phyloP scores from a whole-genome alignment of 2,888 invertebrate species.

The Idaea biselata region DNA sequence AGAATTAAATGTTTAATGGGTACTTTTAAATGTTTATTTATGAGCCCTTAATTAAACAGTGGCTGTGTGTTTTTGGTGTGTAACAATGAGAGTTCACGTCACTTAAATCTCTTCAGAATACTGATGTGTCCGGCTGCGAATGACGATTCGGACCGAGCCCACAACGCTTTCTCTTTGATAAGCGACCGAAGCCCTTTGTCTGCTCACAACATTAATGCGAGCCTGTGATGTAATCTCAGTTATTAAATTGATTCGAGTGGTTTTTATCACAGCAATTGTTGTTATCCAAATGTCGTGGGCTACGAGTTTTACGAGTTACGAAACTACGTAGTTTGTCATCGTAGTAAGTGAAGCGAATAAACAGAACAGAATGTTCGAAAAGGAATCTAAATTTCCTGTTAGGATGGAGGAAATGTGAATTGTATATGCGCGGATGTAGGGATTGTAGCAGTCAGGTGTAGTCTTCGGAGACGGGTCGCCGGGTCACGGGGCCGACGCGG shows the following conservation, averaged over 20 bases:
- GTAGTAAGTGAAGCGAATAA: constrained; percentile 42
- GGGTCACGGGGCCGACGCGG: constrained; percentile 33
- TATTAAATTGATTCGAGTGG: constrained; percentile 66
- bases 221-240: constrained; percentile 59
- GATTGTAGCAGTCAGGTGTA: constrained; percentile 46
- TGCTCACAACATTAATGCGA: constrained; percentile 66
- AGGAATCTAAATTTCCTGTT: constrained; percentile 51
- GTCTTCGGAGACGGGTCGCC: constrained; percentile 40
- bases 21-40: constrained; percentile 19
- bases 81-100: constrained; percentile 26
- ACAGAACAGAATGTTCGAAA: constrained; percentile 44
- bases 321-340: constrained; percentile 11
- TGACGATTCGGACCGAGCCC: constrained; percentile 30
- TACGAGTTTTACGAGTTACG: constrained; percentile 13
- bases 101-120: constrained; percentile 26
- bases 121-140: constrained; percentile 25
- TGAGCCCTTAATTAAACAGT: constrained; percentile 19
- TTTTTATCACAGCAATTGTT: constrained; percentile 49
- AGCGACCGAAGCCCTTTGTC: constrained; percentile 61
- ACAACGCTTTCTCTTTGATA: constrained; percentile 68
- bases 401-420: constrained; percentile 49
- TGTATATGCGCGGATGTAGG: constrained; percentile 44
- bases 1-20: constrained; percentile 16
- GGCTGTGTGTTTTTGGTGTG: constrained; percentile 11
- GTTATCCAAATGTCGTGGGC: constrained; percentile 29